Conservation (phyloP, 2,113 vertebrate genomes). For the Hippocampus abdominalis region DNA sequence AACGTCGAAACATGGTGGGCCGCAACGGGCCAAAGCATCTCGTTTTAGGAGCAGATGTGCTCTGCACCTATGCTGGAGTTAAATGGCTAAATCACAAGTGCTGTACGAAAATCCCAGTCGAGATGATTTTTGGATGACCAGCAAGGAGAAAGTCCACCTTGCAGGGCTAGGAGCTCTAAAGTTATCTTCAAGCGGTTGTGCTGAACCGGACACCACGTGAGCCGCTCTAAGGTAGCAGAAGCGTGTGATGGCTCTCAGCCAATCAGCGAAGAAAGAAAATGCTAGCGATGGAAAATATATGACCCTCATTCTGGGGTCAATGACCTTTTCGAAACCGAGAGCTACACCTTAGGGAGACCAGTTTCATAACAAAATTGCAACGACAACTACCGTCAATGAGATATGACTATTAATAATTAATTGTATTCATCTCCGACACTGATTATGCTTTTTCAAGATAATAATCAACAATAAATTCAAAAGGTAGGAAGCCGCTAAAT, state of each 20-base stretch:
- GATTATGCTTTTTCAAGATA: not conserved
- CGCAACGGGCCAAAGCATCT: conserved; percentile 13
- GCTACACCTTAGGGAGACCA: not conserved
- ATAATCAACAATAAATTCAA: not conserved
- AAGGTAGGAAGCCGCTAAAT: not conserved
- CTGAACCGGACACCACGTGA: not conserved
- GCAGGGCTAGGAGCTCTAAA: not conserved
- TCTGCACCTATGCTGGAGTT: not conserved
- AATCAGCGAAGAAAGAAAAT: not conserved
- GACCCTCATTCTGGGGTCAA: not conserved
- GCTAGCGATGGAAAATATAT: not conserved
- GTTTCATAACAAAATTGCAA: not conserved
- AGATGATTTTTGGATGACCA: not conserved
- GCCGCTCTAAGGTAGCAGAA: not conserved
- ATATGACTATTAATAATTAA: not conserved
- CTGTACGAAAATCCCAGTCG: not conserved
- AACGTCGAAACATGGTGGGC: conserved; percentile 22
- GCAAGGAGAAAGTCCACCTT: not conserved
- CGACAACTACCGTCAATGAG: too few species aligned
- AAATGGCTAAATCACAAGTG: not conserved
- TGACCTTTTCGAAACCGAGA: conserved; percentile 1
- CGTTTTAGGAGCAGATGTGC: not conserved
- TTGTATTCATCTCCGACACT: not conserved
- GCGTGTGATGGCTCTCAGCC: not conserved
- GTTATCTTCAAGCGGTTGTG: not conserved